Evolutionary conservation across 2,113 vertebrate species (phyloP).

Genomic region (Leucopsar rothschildi): DNA sequence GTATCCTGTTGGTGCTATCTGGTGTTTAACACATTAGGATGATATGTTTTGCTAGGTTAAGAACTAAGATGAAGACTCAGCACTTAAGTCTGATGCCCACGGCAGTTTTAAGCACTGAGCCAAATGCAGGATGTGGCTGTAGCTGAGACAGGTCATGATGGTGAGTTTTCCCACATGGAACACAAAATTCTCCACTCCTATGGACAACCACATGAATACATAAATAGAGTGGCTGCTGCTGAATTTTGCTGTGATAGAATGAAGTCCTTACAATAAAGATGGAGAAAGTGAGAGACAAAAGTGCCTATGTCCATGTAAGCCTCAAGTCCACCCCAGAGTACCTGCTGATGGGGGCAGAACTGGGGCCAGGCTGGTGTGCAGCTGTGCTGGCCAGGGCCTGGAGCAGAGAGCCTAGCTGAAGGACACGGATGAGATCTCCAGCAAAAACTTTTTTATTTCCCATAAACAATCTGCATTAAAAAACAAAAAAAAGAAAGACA

Average conservation of each 20-base stretch:
- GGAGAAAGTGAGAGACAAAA: not conserved
- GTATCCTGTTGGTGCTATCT: not conserved
- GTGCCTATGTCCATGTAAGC: not conserved
- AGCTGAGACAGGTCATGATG: not conserved
- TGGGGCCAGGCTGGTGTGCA: not conserved
- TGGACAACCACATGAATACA: not conserved
- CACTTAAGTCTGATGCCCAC: not conserved
- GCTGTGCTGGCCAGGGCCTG: not conserved
- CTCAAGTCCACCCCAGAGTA: not conserved
- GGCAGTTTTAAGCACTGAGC: not conserved
- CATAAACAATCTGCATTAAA: not conserved
- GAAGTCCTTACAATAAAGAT: not conserved
- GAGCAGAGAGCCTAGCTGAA: not conserved
- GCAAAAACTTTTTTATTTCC: not conserved
- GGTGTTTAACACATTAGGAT: not conserved
- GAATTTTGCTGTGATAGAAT: not conserved
- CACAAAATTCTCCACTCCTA: not conserved
- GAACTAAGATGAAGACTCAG: not conserved
- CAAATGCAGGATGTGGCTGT: not conserved
- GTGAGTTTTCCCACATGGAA: not conserved
- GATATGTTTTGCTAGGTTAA: not conserved
- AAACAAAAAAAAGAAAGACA: not conserved
- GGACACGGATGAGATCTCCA: not conserved
- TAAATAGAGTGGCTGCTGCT: not conserved
- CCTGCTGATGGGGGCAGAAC: accelerated